Evolutionary conservation across 2,113 vertebrate species (phyloP).

Genomic region (Hassar affinis): DNA sequence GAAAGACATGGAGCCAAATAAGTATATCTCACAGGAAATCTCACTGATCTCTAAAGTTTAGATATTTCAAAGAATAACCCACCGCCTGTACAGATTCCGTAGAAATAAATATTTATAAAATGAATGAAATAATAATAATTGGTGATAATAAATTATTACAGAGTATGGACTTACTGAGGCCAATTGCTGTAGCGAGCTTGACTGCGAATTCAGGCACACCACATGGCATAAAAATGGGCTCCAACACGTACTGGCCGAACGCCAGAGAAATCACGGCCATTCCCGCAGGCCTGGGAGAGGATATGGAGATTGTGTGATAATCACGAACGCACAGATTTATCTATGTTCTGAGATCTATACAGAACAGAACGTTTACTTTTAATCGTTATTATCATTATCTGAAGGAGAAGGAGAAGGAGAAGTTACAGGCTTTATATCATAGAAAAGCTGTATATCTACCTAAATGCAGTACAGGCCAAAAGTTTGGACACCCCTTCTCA

Average conservation of each 20-base stretch:
- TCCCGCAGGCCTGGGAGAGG: constrained; percentile 79
- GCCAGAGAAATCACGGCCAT: constrained; percentile 91
- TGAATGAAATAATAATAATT: no score
- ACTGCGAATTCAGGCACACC: constrained; percentile 83
- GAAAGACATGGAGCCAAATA: constrained; percentile 2
- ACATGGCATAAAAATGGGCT: constrained; percentile 95
- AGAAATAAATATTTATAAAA: no score
- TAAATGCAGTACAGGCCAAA: no score
- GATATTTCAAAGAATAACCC: not conserved
- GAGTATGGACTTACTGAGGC: constrained; percentile 78
- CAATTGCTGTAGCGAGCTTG: constrained; percentile 86
- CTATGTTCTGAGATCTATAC: not conserved
- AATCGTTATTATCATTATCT: not conserved
- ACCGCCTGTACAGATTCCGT: not conserved
- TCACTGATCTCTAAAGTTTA: not conserved
- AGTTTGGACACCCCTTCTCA: no score
- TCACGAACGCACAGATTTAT: not conserved
- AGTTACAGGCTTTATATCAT: not conserved
- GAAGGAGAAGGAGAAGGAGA: not conserved
- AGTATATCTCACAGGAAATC: not conserved
- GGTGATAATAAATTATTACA: not conserved
- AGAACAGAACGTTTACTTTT: not conserved
- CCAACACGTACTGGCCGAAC: constrained; percentile 92
- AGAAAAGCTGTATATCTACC: no score
- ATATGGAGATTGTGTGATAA: not conserved